Percentiles rank a stretch among this genome's conserved stretches.
phyloP scores from a whole-genome alignment of 2,113 vertebrate species.

The Raja brachyura region DNA sequence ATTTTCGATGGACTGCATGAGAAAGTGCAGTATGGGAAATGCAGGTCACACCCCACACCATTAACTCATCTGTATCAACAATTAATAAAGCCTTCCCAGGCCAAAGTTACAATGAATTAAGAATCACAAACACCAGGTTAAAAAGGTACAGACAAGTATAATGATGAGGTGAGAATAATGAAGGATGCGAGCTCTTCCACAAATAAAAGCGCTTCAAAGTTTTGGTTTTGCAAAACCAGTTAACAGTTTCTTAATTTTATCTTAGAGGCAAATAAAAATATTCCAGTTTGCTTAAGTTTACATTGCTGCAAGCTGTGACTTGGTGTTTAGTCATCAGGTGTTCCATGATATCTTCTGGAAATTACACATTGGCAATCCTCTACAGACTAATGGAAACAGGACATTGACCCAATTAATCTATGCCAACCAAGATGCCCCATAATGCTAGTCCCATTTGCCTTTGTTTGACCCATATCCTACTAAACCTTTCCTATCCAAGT shows the following conservation, averaged over 20 bases:
- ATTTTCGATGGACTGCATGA: background rate
- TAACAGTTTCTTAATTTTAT: background rate
- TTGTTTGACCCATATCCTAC: too few species aligned
- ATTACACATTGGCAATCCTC: too few species aligned
- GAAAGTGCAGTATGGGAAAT: background rate
- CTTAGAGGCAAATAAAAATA: background rate
- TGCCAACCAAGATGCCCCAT: too few species aligned
- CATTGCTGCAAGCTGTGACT: background rate
- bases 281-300: background rate
- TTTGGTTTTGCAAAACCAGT: background rate
- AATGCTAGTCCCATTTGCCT: too few species aligned
- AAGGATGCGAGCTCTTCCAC: conserved; percentile 1
- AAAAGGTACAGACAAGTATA: background rate
- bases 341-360: background rate
- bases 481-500: too few species aligned
- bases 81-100: background rate
- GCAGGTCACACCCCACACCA: background rate
- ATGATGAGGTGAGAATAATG: background rate
- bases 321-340: background rate
- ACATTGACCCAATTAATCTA: too few species aligned
- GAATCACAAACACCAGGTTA: background rate
- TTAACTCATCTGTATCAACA: background rate
- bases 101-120: background rate
- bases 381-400: too few species aligned
- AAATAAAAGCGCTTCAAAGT: background rate